phyloP scores from a whole-genome alignment of 2,888 invertebrate species.

The Erynnis tages region DNA sequence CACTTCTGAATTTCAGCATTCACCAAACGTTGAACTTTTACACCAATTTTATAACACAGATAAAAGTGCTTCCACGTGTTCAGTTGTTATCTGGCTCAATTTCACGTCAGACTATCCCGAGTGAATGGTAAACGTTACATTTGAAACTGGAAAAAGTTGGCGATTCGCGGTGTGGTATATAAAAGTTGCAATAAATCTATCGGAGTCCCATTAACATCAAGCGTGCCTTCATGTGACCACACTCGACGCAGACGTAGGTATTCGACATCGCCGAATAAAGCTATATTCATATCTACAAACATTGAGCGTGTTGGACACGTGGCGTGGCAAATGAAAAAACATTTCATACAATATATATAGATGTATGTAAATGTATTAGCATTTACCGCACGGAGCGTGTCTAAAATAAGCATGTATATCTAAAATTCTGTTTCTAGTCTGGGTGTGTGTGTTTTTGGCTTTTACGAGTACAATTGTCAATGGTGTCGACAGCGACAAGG shows the following conservation, averaged over 20 bases:
- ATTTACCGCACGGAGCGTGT: too few species aligned
- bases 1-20: constrained; percentile 11
- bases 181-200: constrained; percentile 20
- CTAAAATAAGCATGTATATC: too few species aligned
- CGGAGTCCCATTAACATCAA: constrained; percentile 9
- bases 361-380: too few species aligned
- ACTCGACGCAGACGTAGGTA: neutral
- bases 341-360: too few species aligned
- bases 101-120: constrained; percentile 15
- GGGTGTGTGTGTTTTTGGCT: too few species aligned
- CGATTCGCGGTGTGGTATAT: constrained; percentile 1
- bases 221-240: constrained; percentile 3
- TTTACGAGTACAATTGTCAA: too few species aligned
- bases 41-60: constrained; percentile 17
- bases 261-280: neutral
- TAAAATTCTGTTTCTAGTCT: too few species aligned
- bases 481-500: too few species aligned
- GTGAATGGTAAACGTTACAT: constrained; percentile 22
- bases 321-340: too few species aligned
- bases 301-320: too few species aligned
- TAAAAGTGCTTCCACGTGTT: constrained; percentile 21
- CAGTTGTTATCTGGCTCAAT: constrained; percentile 23
- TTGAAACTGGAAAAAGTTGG: constrained; percentile 18
- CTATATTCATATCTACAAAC: too few species aligned
- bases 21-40: constrained; percentile 13